Evolutionary conservation across 2,113 vertebrate species (phyloP), one percentile per base, ranked within the genome.

Genomic region (Perca flavescens): DNA sequence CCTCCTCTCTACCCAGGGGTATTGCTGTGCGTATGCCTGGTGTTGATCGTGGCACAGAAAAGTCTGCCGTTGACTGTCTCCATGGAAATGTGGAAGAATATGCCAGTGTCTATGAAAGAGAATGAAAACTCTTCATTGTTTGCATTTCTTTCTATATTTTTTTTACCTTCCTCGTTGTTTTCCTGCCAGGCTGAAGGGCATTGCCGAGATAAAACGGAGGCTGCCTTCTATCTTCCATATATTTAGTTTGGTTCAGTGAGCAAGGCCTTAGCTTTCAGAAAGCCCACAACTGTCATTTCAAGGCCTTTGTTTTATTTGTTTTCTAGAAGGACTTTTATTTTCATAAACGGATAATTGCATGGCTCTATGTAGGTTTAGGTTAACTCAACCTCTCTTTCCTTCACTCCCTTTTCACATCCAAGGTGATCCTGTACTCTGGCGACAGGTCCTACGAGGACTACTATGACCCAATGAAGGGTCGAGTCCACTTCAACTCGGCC

Each of bases 391-490:
- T 43, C 16, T 61, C 9, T 56, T 62, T 22, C 53, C 46, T 77
- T 13, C 62, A 1, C 53, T 73, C 15, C 21, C 1, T 79, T n/a
- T 50, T 8, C 63, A 15, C 58, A 6, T 86, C 71, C 85, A 99
- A 99, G 97, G 95, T 99, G 79, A 97, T 99, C 88, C 87, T 98
- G 75, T 99, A 97, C 93, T 94, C 95, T 0, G 96, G 95, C 16
- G 96, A 97, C 94, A 93, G 96, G 69, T 79, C 95, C 56, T 99
- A 97, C 63, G 95, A 96, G 57, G 15, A 95, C 80, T 97, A 97
- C 90, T 94, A 95, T 62, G 47, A 72, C 1, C 84, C 93, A 67
- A 83, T 96, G 88, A 96, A 90, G 88, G 96, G 95, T 25, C 90
- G 98, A 47, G 96, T 98, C 60, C 96, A 97, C 84, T 99, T 99